Percentiles rank a stretch among this genome's conserved stretches.
Conservation (phyloP, 2,888 invertebrate species). For the Eupithecia exiguata region DNA sequence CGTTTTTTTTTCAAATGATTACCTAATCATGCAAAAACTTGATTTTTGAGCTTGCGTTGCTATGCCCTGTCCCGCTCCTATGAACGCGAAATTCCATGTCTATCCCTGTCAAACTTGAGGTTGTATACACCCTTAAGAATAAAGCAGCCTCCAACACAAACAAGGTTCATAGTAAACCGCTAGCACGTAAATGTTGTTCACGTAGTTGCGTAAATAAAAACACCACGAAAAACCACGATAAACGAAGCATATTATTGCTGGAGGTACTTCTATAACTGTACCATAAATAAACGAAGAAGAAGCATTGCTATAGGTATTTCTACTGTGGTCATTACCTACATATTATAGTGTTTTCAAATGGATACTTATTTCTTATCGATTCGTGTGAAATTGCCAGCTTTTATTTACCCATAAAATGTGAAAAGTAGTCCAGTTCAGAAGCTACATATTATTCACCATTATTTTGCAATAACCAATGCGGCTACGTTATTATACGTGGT, state of each 20-base stretch:
- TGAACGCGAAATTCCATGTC: too few relatives aligned
- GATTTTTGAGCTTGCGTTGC: too few relatives aligned
- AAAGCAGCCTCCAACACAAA: too few relatives aligned
- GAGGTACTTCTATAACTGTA: too few relatives aligned
- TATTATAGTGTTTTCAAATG: background rate
- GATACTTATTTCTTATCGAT: constrained; percentile 23
- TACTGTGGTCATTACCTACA: background rate
- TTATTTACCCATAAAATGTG: constrained; percentile 27
- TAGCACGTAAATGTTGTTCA: background rate
- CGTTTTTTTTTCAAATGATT: too few relatives aligned
- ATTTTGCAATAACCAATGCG: constrained; percentile 36
- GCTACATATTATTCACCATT: constrained; percentile 39
- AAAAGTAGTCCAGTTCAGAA: constrained; percentile 20
- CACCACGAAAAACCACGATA: too few relatives aligned
- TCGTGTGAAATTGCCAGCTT: constrained; percentile 23
- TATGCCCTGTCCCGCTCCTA: too few relatives aligned
- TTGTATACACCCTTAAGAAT: too few relatives aligned
- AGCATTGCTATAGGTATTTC: background rate
- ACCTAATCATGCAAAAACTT: too few relatives aligned
- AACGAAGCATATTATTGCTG: too few relatives aligned
- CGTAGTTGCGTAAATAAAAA: background rate
- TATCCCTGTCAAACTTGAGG: too few relatives aligned
- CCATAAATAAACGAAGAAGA: background rate
- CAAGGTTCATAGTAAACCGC: too few relatives aligned
- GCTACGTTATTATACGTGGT: constrained; percentile 44